phyloP scores from a whole-genome alignment of 2,113 vertebrate genomes.

The Potamarius usumacintae region DNA sequence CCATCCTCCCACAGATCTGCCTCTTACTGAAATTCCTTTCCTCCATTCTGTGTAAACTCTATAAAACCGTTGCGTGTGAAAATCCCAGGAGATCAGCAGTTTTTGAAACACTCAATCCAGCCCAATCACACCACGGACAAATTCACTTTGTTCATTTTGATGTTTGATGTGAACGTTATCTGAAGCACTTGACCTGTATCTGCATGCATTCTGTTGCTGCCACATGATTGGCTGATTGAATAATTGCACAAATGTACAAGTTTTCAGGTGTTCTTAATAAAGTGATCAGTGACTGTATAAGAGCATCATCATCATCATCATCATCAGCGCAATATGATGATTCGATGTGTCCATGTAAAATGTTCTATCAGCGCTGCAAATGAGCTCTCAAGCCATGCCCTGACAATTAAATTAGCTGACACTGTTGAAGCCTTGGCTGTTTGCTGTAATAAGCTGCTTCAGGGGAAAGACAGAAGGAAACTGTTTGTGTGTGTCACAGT shows the following conservation, averaged over 20 bases:
- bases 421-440: slow-evolving; percentile 48
- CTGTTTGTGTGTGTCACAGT: slow-evolving; percentile 4
- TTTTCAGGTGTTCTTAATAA: background rate
- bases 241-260: background rate
- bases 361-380: slow-evolving; percentile 42
- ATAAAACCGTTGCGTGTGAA: background rate
- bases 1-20: background rate
- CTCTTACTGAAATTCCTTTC: background rate
- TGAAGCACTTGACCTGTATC: background rate
- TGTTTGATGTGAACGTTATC: background rate
- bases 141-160: too few relatives aligned
- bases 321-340: background rate
- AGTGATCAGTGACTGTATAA: background rate
- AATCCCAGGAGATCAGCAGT: background rate
- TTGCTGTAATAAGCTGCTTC: slow-evolving; percentile 56
- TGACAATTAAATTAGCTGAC: slow-evolving; percentile 60
- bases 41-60: background rate
- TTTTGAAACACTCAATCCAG: background rate
- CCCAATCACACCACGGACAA: background rate
- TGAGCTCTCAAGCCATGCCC: slow-evolving; percentile 49
- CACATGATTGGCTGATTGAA: background rate
- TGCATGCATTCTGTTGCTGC: background rate
- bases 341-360: slow-evolving; percentile 22
- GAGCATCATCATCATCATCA: background rate
- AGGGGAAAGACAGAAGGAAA: slow-evolving; percentile 47